A percentile compares a stretch with the other conserved stretches of the same genome.
phyloP scores from a whole-genome alignment of 2,797 vertebrate species.

The Arctocebus calabarensis region DNA sequence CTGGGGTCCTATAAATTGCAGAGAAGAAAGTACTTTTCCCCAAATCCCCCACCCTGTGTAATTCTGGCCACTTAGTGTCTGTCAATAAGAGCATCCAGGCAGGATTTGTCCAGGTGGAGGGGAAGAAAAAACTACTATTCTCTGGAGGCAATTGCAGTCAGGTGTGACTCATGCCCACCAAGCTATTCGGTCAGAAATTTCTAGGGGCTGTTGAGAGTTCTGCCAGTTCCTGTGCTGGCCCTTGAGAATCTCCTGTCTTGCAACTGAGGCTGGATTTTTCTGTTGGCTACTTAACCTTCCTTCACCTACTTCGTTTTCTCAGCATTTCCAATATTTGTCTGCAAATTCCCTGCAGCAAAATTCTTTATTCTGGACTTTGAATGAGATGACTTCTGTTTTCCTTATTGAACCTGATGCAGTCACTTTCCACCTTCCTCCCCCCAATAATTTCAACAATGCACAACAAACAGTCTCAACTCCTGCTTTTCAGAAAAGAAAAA shows the following conservation, averaged over 20 bases:
- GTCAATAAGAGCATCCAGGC: accelerated
- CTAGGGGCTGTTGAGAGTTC: not conserved
- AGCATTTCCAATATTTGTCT: conserved; percentile 1
- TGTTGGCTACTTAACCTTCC: not conserved
- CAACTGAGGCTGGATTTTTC: conserved; percentile 5
- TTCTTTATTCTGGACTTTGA: not conserved
- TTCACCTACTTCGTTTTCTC: not conserved
- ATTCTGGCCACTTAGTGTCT: not conserved
- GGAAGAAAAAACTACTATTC: not conserved
- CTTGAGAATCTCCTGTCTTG: not conserved
- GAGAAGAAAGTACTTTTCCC: not conserved
- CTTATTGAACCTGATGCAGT: not conserved
- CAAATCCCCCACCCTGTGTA: not conserved
- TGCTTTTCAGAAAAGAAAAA: not conserved
- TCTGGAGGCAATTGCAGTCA: not conserved
- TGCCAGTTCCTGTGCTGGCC: not conserved
- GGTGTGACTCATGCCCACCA: not conserved
- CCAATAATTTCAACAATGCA: not conserved
- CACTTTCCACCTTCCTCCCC: not conserved
- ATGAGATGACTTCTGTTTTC: conserved; percentile 1
- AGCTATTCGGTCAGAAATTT: not conserved
- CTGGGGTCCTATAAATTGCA: not conserved
- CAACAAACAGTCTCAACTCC: not conserved
- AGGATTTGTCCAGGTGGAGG: no score
- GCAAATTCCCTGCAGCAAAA: conserved; percentile 29